Conservation (phyloP, 2,113 vertebrate genomes). For the Perognathus longimembris region DNA sequence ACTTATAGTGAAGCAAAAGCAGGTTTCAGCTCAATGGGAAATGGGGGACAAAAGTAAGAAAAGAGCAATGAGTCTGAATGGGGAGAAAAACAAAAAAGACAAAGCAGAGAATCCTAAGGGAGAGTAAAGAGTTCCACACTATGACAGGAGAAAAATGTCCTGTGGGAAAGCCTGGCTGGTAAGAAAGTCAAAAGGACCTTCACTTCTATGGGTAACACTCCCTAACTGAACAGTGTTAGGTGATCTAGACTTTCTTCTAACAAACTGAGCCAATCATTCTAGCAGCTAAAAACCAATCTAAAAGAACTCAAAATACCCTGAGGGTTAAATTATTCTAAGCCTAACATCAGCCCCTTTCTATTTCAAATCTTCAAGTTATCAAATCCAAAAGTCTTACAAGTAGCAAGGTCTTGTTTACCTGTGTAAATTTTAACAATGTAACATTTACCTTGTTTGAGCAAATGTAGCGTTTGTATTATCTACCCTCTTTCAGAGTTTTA, state of each 20-base stretch:
- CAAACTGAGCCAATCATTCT: neutral
- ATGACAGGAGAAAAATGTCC: neutral
- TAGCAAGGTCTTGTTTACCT: neutral
- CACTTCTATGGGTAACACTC: neutral
- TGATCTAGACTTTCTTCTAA: neutral
- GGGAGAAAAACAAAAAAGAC: slow-evolving; percentile 21
- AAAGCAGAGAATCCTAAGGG: neutral
- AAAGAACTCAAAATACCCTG: neutral
- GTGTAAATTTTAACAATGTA: slow-evolving; percentile 12
- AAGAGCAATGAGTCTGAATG: neutral
- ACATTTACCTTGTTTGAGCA: slow-evolving; percentile 11
- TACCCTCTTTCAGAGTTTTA: slow-evolving; percentile 27
- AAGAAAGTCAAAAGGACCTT: neutral
- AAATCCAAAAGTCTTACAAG: slow-evolving; percentile 6
- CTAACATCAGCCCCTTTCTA: neutral
- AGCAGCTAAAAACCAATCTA: neutral
- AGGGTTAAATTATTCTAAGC: neutral
- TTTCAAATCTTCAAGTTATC: slow-evolving; percentile 40
- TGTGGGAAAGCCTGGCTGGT: neutral
- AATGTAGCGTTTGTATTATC: slow-evolving; percentile 28
- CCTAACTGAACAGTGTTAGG: neutral
- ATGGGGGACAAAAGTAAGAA: too few species aligned
- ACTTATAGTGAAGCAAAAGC: neutral
- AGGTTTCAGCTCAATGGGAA: neutral
- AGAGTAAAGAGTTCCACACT: neutral